Percentiles rank a stretch among this genome's conserved stretches.
Conservation (phyloP, 2,113 vertebrate genomes). For the Todiramphus saurophagus region DNA sequence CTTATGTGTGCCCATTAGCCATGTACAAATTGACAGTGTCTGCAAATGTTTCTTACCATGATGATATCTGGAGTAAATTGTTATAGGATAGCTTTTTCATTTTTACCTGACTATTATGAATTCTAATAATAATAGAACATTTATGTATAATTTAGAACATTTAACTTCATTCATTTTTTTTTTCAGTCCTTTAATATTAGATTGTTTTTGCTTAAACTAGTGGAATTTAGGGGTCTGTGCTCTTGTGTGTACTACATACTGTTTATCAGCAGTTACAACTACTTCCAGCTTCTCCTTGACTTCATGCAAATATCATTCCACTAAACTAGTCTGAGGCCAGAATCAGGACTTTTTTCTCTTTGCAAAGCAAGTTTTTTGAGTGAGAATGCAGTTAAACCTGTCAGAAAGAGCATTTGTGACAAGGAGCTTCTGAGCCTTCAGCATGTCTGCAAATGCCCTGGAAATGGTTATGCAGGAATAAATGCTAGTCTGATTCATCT, state of each 20-base stretch:
- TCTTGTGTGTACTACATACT: accelerated
- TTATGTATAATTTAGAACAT: not conserved
- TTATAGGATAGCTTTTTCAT: not conserved
- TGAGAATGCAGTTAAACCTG: not conserved
- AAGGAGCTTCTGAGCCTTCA: not conserved
- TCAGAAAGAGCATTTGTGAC: not conserved
- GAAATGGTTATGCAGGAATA: not conserved
- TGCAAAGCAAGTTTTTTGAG: not conserved
- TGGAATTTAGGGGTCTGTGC: not conserved
- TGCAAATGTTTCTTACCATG: not conserved
- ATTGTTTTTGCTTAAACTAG: not conserved
- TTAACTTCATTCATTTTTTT: not conserved
- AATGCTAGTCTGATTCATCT: not conserved
- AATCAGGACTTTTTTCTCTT: not conserved
- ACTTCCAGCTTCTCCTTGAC: not conserved
- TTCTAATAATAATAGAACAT: not conserved
- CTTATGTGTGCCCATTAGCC: not conserved
- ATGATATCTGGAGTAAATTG: not conserved
- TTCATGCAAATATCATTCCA: not conserved
- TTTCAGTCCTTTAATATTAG: not conserved
- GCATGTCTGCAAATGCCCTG: not conserved
- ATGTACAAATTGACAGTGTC: not conserved
- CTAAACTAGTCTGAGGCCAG: not conserved
- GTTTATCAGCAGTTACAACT: not conserved
- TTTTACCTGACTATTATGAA: not conserved